Percentiles rank a stretch among this genome's conserved stretches.
These are phyloP conservation scores for Aplocera efformata DNA, from an alignment of 2,888 invertebrate genomes.

Conservation along the genomic window DNA sequence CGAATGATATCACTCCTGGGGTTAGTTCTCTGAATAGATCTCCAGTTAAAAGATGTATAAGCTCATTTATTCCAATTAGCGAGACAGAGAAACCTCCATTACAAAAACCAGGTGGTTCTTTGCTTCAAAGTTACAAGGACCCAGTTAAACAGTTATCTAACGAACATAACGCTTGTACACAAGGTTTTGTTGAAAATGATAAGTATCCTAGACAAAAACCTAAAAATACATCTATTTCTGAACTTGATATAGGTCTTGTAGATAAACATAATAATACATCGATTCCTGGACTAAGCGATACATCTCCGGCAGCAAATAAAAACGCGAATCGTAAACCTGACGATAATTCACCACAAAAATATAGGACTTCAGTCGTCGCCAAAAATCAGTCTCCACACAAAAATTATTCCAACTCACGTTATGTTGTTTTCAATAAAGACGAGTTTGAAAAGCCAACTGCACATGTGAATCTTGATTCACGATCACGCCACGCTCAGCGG, in stretches of 20 bases:
- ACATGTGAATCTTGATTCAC: no score
- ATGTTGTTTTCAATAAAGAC: no score
- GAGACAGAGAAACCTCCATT: slow-evolving; percentile 2
- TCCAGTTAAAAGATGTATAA: slow-evolving; percentile 5
- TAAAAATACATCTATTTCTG: neutral
- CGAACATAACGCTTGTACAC: slow-evolving; percentile 4
- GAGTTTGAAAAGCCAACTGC: no score
- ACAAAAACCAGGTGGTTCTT: slow-evolving; percentile 1
- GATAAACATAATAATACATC: neutral
- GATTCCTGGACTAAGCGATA: slow-evolving; percentile 7
- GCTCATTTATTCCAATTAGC: slow-evolving; percentile 4
- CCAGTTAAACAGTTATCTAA: slow-evolving; percentile 1
- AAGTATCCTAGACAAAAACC: slow-evolving; percentile 6
- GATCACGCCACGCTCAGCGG: no score
- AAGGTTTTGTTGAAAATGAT: slow-evolving; percentile 1
- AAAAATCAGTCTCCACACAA: no score
- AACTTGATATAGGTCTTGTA: neutral
- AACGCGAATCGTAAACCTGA: no score
- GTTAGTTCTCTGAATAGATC: slow-evolving; percentile 7
- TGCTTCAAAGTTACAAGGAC: neutral
- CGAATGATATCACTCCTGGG: slow-evolving; percentile 2
- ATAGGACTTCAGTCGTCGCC: no score
- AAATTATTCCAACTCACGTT: no score
- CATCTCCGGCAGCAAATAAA: no score
- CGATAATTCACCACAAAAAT: no score